Percentiles rank a stretch among this genome's conserved stretches.
Conservation (phyloP, 2,113 vertebrate genomes). For the Plecturocebus donacophilus region DNA sequence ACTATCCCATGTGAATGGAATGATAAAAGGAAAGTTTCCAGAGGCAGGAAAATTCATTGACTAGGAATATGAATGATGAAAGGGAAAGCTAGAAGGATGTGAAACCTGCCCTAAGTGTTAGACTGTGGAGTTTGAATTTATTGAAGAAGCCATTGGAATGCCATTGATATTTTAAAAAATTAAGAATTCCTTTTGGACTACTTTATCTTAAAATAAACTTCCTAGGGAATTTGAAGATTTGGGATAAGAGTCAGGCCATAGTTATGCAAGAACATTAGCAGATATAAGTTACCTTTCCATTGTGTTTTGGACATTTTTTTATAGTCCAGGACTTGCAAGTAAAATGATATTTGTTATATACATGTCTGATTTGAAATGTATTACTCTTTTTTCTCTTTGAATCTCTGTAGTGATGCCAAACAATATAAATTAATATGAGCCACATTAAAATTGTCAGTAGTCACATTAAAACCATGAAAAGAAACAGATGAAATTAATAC, state of each 20-base stretch:
- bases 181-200: not conserved
- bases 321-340: not conserved
- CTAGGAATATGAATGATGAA: not conserved
- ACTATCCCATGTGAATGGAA: not conserved
- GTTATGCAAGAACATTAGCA: not conserved
- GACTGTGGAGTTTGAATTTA: not conserved
- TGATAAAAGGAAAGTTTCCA: not conserved
- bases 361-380: not conserved
- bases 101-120: not conserved
- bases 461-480: not conserved
- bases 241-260: not conserved
- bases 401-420: not conserved
- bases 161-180: not conserved
- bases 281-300: not conserved
- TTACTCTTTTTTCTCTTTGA: not conserved
- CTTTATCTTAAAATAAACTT: not conserved
- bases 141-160: not conserved
- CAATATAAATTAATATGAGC: not conserved
- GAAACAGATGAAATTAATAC: not conserved
- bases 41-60: not conserved
- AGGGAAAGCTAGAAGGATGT: not conserved
- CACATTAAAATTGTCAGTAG: not conserved
- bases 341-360: not conserved
- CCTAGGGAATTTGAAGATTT: not conserved
- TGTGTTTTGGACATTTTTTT: not conserved